Evolutionary conservation across 2,797 vertebrate genomes (phyloP), one percentile per base, ranked within the genome.

Genomic region (Hirundo rustica): DNA sequence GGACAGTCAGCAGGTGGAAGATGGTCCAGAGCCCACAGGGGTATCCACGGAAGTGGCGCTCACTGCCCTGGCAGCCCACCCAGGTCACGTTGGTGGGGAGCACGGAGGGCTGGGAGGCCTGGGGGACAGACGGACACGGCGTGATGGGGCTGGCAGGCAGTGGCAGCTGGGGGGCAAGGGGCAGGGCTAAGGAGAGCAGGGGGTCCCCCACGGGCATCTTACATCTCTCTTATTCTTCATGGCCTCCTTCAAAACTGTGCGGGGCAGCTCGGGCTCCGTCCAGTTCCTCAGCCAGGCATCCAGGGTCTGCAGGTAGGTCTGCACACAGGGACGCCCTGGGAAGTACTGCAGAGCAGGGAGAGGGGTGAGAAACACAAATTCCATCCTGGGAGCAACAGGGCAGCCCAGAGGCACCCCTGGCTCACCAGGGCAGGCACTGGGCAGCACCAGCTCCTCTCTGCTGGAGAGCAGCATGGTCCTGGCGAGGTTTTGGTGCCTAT

Each of bases 11-110:
- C 54, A 98, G 96, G 54, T 99, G 99, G 97, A 99, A 99, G 54
- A 99, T 96, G 16, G 98, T 98, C 99, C 99, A 99, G 64, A 99
- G 80, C 25, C 98, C 98, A 16, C 99, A 99, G 32, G 99, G 99
- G 66, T 98, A 99, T 62, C 98, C 98, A 54, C 99, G 98, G 70
- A 98, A 98, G 22, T 98, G 97, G 5, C 98, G 96, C 60, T 98
- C 96, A 1, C 98, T 99, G 42, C 99, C 99, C 96, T 98, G 99
- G 86, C 99, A 99, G 96, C 98, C 98, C 84, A 99, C 98, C 98
- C 99, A 99, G 87, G 95, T 97, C 91, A 97, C 95, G 1, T 96
- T 97, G 64, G 98, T 96, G 36, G 98, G 97, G 73, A 99, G 97
- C 34, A 98, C 76, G 0, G 98, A 29, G 0, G 92, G 89, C 5